Conservation (phyloP, 1,140 invertebrate species). For the Apocrypta bakeri region DNA sequence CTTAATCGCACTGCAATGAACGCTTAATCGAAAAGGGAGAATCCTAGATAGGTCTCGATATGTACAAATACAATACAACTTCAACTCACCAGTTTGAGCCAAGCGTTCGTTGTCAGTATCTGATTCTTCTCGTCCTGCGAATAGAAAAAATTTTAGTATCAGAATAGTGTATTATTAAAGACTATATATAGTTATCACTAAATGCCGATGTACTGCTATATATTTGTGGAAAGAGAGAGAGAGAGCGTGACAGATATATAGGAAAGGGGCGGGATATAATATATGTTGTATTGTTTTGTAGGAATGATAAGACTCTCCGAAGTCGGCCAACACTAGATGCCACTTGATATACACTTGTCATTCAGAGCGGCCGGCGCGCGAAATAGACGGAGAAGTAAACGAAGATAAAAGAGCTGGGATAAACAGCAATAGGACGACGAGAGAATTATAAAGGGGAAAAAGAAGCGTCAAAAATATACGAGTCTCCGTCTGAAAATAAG, state of each 20-base stretch:
- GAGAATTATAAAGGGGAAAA: not conserved
- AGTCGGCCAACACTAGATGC: not conserved
- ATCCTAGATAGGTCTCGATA: not conserved
- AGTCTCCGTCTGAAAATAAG: constrained; percentile 13
- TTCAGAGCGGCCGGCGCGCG: not conserved
- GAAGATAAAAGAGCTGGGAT: not conserved
- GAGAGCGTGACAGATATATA: too few species aligned
- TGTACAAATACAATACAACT: not conserved
- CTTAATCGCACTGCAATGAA: not conserved
- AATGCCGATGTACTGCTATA: too few species aligned
- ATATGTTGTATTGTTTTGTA: too few species aligned
- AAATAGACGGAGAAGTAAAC: not conserved
- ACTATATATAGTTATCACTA: too few species aligned
- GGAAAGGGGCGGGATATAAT: too few species aligned
- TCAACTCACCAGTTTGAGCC: constrained; percentile 96
- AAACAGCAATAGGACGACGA: not conserved
- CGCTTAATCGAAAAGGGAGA: not conserved
- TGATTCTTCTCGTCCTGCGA: constrained; percentile 89
- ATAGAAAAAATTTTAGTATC: constrained; percentile 18
- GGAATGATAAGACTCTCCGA: too few species aligned
- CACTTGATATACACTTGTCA: constrained; percentile 10
- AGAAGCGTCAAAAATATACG: not conserved
- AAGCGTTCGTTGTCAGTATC: constrained; percentile 96
- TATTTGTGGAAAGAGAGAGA: too few species aligned
- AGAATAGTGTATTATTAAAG: too few species aligned